Evolutionary conservation across 2,888 invertebrate genomes (phyloP), one percentile per base, ranked within the genome.

Genomic region (Zootermopsis nevadensis): DNA sequence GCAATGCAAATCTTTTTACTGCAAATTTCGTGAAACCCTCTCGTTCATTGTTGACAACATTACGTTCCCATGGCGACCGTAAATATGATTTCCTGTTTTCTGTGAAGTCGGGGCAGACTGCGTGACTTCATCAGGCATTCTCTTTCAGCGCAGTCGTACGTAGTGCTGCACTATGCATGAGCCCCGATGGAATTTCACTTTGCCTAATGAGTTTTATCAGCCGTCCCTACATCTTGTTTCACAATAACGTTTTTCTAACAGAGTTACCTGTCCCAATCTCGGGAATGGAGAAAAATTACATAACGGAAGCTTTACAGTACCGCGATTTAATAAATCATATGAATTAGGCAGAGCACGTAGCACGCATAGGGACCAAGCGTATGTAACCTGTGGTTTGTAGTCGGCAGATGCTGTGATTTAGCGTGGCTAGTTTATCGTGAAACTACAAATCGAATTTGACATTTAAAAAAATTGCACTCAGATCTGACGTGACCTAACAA

Each of bases 1-100:
- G 38, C 81, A 74, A 85, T 85, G 84, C 77, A 85, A 85, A 85
- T 85, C 83, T 82, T 83, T 83, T 85, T 79, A 85, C 77, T 80
- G 67, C 83, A 74, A 74, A 74, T 53, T 77, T 53, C 76, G 60
- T 80, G 74, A 77, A 67, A 66, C 66, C 33, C 79, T 82, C 76
- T 79, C 66, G 60, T 35, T 79, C 48, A 79, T 79, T 83, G 83
- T 83, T 83, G 83, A 80, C 83, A 80, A 76, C 83, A 60, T 83
- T 83, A 83, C 60, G 83, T 83, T 76, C 55, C 81, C 83, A 77
- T 83, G 83, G 77, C 76, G 81, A 83, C 83, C 77, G 82, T 81
- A 81, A 83, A 83, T 74, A 77, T 69, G 67, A 83, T 83, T 80
- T 66, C 60, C 69, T 31, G 69, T 77, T 77, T 74, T 82, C 77